These are phyloP conservation scores for Solea senegalensis DNA, from an alignment of 2,113 vertebrate genomes.

Conservation along the genomic window DNA sequence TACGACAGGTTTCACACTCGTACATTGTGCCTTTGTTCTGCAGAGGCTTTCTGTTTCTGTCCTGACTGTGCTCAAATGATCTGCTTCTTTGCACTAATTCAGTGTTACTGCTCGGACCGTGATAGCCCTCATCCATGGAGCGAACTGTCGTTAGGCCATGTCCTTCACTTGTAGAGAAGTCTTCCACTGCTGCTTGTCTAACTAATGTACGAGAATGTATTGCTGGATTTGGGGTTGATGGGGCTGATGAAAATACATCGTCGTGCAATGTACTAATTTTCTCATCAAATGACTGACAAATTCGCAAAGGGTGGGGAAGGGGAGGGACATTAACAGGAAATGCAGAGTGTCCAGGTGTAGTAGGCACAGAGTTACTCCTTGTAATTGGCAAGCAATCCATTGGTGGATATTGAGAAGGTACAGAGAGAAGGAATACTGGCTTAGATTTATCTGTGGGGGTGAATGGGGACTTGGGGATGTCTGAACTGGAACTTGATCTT, in stretches of 20 bases:
- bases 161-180: slow-evolving; percentile 86
- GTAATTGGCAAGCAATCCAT: slow-evolving; percentile 98
- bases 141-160: slow-evolving; percentile 82
- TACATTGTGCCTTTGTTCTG: slow-evolving; percentile 96
- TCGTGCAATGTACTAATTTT: slow-evolving; percentile 91
- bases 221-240: slow-evolving; percentile 85
- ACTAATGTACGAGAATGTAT: slow-evolving; percentile 91
- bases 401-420: slow-evolving; percentile 86
- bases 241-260: slow-evolving; percentile 92
- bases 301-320: slow-evolving; percentile 88
- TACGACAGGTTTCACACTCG: slow-evolving; percentile 97
- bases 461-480: slow-evolving; percentile 98
- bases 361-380: slow-evolving; percentile 97
- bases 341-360: slow-evolving; percentile 91
- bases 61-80: slow-evolving; percentile 84
- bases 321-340: slow-evolving; percentile 87
- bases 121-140: slow-evolving; percentile 88
- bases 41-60: slow-evolving; percentile 88
- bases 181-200: slow-evolving; percentile 93
- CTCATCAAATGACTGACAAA: slow-evolving; percentile 97
- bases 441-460: slow-evolving; percentile 98
- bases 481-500: slow-evolving; percentile 96
- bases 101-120: slow-evolving; percentile 75
- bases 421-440: slow-evolving; percentile 95
- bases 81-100: slow-evolving; percentile 87